Evolutionary conservation across 2,113 vertebrate genomes (phyloP), one percentile per base, ranked within the genome.

Genomic region (Galbula dea): DNA sequence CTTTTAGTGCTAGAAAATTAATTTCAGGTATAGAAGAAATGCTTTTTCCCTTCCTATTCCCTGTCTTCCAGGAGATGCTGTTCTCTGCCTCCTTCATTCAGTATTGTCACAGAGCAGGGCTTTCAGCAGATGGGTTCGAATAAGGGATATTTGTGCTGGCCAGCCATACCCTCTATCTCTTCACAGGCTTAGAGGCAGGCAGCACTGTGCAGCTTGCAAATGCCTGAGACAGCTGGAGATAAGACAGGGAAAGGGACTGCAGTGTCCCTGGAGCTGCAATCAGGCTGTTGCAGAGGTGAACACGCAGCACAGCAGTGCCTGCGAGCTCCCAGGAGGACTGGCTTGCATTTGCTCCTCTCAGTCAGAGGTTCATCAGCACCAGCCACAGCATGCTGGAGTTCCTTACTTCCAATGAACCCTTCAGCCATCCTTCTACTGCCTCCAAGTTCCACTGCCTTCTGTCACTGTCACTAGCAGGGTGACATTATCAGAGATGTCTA

Each of bases 281-380:
- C 27, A 52, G 57, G 15, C n/a, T 61, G 26, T 41, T 43, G 30
- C 46, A 69, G 55, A 74, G 36, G 12, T 45, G 46, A 55, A 48
- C 27, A 27, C 27, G 26, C 43, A 67, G 32, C 62, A 62, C 23
- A 63, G 36, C 16, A 46, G 29, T 24, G 34, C 20, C 58, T 67
- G 16, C 24, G 15, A 37, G 22, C 22, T 91, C 67, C 20, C n/a
- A 29, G 10, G 17, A 55, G 17, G 19, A 34, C 0, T 0, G 11
- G 11, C 9, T 9, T 71, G n/a, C 3, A 1, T 80, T 51, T 39
- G 19, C 4, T 6, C 5, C 8, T 69, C 32, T 55, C 37, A 52
- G 24, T 54, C 71, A 72, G 29, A 76, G 11, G 12, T 5, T 72
- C 21, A 14, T 36, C 52, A 76, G 34, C 34, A 37, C 1, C n/a